Evolutionary conservation across 2,113 vertebrate species (phyloP), one percentile per base, ranked within the genome.

Genomic region (Cacatua alba): DNA sequence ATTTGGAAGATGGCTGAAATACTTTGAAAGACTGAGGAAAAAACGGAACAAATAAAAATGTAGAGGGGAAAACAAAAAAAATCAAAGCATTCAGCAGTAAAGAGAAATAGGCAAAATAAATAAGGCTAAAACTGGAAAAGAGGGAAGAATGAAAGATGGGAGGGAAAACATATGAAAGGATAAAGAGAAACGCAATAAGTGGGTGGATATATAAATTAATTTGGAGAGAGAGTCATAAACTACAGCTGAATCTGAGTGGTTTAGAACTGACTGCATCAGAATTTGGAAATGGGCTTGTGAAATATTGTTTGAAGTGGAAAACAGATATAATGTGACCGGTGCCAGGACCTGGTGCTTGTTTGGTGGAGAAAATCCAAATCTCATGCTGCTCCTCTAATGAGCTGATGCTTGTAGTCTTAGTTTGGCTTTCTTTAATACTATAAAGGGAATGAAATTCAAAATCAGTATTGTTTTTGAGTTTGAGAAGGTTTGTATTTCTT

Each of bases 181-280:
- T 39, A 90, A 76, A 82, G 10, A 80, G 39, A 37, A 74, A 64
- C 35, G 44, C 3, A 37, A 37, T 24, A 64, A 71, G 17, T 64
- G 25, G 17, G 39, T 52, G 21, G 9, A 24, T 62, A 41, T n/a
- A 33, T 67, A 69, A 65, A 72, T 60, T 57, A 74, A 64, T 60
- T 26, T 88, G 35, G 51, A 85, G 31, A 81, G n/a, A 68, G 33
- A 70, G 13, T 41, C 26, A 48, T 7, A 82, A 84, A 26, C 15
- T 35, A 3, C 8, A 68, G 55, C 11, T 75, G 63, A 86, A 75
- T 35, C 39, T 43, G 10, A 1, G 24, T 79, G 28, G 6, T 60
- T 89, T 62, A 35, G 13, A 82, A 57, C 25, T 63, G n/a, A 41
- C 4, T 24, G 10, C 0, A 0, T 49, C 39, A 55, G 10, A 9